A percentile compares a stretch with the other conserved stretches of the same genome.
Conservation (phyloP, 2,797 vertebrate species). For the Alcedo atthis region DNA sequence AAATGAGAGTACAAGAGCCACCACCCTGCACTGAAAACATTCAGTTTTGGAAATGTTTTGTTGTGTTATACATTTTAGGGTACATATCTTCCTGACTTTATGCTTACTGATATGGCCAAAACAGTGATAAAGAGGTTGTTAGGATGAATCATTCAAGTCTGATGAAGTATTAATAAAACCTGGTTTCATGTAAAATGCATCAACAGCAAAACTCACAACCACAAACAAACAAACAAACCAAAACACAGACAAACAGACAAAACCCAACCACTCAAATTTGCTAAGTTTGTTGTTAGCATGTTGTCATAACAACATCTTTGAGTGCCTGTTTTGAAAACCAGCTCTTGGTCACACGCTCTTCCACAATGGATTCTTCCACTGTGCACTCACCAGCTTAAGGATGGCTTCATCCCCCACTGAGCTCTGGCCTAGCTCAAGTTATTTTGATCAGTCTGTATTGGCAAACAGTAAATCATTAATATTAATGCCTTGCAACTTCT, state of each 20-base stretch:
- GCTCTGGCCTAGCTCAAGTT: neutral
- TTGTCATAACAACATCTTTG: neutral
- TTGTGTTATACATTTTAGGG: neutral
- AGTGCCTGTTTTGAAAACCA: neutral
- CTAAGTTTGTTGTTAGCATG: neutral
- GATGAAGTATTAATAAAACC: neutral
- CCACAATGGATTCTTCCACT: neutral
- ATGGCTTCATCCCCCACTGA: neutral
- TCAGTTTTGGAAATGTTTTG: neutral
- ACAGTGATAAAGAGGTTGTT: neutral
- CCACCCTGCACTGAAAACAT: neutral
- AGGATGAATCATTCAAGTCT: rapidly evolving
- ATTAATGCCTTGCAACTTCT: constrained; percentile 4
- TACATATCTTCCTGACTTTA: neutral
- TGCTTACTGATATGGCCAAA: neutral
- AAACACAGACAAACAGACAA: neutral
- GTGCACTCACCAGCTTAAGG: neutral
- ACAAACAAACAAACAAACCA: no score
- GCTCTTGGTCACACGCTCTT: neutral
- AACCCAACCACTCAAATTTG: neutral
- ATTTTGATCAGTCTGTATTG: neutral
- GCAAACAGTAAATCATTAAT: constrained; percentile 1
- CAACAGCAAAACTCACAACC: neutral
- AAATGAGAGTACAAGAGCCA: neutral
- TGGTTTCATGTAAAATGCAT: neutral